Conservation (phyloP, 2,113 vertebrate genomes). For the Chauna torquata region DNA sequence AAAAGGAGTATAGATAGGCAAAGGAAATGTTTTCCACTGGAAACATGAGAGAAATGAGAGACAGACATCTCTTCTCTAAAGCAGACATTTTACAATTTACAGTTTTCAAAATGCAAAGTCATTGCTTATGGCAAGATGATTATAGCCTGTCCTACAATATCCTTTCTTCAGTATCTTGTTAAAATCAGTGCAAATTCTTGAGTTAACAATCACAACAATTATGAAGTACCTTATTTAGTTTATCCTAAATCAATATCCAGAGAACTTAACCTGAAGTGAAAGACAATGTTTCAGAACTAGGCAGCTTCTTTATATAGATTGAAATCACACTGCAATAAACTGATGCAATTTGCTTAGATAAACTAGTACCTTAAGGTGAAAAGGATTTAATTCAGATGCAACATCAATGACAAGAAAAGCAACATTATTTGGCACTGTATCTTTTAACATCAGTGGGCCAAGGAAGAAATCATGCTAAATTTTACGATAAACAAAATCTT, state of each 20-base stretch:
- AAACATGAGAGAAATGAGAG: not conserved
- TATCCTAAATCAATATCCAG: not conserved
- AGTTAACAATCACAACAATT: not conserved
- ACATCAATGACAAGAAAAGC: not conserved
- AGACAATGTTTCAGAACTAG: not conserved
- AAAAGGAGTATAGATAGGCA: not conserved
- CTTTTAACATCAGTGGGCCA: not conserved
- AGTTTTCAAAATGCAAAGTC: not conserved
- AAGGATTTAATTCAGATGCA: not conserved
- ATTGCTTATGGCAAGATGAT: not conserved
- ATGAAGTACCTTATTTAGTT: not conserved
- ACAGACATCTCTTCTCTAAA: not conserved
- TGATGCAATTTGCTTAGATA: not conserved
- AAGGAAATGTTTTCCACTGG: not conserved
- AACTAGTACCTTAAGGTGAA: not conserved
- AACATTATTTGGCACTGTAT: not conserved
- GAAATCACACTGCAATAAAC: not conserved
- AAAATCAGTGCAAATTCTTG: not conserved
- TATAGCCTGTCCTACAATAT: not conserved
- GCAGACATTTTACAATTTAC: not conserved
- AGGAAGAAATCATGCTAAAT: not conserved
- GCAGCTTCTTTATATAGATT: not conserved
- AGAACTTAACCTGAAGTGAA: not conserved
- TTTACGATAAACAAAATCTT: not conserved
- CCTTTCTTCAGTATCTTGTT: not conserved